Base-by-base conservation (phyloP, 2,797 vertebrate species). In the Rhinella marina region DNA sequence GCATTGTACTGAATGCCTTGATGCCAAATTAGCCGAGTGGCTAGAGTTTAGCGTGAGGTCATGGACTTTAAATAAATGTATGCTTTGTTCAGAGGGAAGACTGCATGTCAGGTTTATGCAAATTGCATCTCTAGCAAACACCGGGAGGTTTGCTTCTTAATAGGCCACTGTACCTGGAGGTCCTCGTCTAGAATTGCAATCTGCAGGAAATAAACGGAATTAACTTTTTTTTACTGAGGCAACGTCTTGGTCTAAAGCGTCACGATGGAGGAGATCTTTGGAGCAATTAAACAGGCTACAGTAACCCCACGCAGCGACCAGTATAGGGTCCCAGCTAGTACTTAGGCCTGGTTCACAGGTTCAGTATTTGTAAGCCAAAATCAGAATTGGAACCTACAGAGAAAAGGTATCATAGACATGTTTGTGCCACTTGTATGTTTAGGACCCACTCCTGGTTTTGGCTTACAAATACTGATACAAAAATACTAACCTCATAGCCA, bases 21-120 rank as follows among this genome's bases (percentile, higher is more conserved):
- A 80, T 80, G 14, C 54, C 77, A 81, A 68, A 86, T 86, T 81
- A 70, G 85, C 85, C 54, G 64, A 86, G 50, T 61, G 77, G 23
- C 85, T 19, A 56, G 66, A 80, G 76, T 86, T 86, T 86, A 86
- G 77, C 85, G 57, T 86, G 85, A 86, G 85, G 85, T 81, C 85
- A 81, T 56, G 54, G 78, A 80, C 77, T 66, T 57, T 48, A 73
- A 70, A 86, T 81, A 81, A 86, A 81, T 86, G 66, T 59, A 80
- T 50, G 85, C 77, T 86, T 86, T 81, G 85, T 86, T 86, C 66
- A 19, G 14, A n/a, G 70, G 16, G 59, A 56, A 72, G 85, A 57
- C 85, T 23, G 66, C 52, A 73, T 81, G 77, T 81, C 77, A 81
- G 32, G 77, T 81, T 72, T 59, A 86, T 86, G 85, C 64, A 81